Base-by-base conservation (phyloP, 2,113 vertebrate species). In the Falco punctatus region DNA sequence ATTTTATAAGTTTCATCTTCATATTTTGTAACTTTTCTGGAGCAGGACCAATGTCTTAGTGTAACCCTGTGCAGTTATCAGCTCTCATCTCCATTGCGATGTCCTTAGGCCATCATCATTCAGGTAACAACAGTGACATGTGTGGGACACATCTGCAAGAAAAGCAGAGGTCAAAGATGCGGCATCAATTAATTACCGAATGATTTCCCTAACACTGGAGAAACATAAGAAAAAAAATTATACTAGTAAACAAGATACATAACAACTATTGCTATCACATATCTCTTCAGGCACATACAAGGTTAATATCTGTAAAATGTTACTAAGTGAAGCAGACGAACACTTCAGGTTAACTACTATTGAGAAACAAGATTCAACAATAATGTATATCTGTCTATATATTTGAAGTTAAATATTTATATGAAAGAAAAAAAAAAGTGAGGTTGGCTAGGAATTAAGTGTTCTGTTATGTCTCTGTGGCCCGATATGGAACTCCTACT, bases 401-500 rank as follows among this genome's bases (percentile, higher is more conserved):
- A 84, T 65, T 81, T 91, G 11, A 14, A 44, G 3, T 58, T 78
- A 30, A 78, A 21, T 84, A 70, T 88, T 82, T 23, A 40, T 30
- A 3, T 51, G 10, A 83, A 11, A 52, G 2, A 67, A 5, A 6
- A 30, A 48, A 58, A 49, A 51, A n/a, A 33, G 3, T 26, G 3
- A 49, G 22, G 40, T 65, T 80, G 27, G 1, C 12, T 21, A 81
- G 9, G 13, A 65, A 62, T 23, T 0, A 5, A n/a, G 10, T 38
- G 13, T 28, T 75, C 57, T 86, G 4, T 58, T 23, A 10, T 9
- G 2, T 5, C 11, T 83, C 7, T 90, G 3, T 67, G 5, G 22
- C 4, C 21, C 10, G 54, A 8, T 9, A 12, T 4, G 2, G 5
- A 77, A 51, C 2, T 26, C 4, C 9, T n/a, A 51, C 3, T 48